These are phyloP conservation scores for Aphodius granarius DNA, from an alignment of 2,888 invertebrate genomes.

Conservation along the genomic window DNA sequence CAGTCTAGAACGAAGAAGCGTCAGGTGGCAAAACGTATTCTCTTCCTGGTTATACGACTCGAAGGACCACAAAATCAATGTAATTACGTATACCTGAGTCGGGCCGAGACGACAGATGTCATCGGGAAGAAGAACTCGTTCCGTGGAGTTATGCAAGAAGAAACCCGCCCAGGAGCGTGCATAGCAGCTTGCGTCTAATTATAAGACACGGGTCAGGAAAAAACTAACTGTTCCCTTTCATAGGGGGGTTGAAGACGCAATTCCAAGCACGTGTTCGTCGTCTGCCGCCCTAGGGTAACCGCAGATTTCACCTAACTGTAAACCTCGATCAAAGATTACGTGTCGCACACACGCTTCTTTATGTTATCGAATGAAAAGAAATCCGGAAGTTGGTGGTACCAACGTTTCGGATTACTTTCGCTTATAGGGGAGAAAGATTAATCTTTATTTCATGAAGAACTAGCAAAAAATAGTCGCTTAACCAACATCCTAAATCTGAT, in stretches of 20 bases:
- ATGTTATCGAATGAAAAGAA: neutral
- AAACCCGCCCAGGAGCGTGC: constrained; percentile 3
- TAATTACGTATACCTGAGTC: neutral
- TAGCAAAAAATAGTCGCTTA: neutral
- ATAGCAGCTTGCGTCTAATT: constrained; percentile 11
- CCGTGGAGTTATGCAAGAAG: constrained; percentile 3
- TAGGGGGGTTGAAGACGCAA: neutral
- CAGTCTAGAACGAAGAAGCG: neutral
- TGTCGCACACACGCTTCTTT: neutral
- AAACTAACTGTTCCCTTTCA: constrained; percentile 7
- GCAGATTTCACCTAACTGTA: constrained; percentile 3
- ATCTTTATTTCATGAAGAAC: neutral
- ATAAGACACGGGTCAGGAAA: neutral
- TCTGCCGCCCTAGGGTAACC: neutral
- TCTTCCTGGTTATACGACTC: neutral
- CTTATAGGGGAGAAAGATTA: neutral
- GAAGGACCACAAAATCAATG: neutral
- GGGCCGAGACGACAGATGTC: constrained; percentile 3
- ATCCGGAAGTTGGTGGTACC: neutral
- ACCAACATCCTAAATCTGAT: too few species aligned
- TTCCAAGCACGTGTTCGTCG: constrained; percentile 1
- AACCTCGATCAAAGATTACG: neutral
- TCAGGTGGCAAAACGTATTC: neutral
- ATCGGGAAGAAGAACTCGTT: constrained; percentile 4
- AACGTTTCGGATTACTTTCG: neutral